Percentiles rank a stretch among this genome's conserved stretches.
phyloP scores from a whole-genome alignment of 2,113 vertebrate species.

The Oenanthe melanoleuca region DNA sequence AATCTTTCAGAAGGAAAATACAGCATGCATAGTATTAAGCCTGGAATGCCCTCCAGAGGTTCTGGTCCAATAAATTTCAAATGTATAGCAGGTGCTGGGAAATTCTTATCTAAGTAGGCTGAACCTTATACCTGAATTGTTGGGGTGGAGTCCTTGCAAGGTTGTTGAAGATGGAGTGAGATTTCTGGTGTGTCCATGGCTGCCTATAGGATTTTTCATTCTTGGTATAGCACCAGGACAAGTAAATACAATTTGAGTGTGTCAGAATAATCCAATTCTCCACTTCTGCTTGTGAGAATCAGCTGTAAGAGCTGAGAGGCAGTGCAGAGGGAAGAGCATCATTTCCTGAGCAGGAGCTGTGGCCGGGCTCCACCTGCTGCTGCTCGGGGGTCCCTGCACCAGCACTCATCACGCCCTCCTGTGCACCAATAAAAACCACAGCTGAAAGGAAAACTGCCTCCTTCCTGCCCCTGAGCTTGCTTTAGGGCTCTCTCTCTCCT shows the following conservation, averaged over 20 bases:
- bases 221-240: background rate
- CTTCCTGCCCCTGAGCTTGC: background rate
- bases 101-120: background rate
- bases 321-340: fast-evolving
- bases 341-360: background rate
- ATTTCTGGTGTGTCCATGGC: background rate
- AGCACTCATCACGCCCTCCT: fast-evolving
- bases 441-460: background rate
- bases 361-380: conserved; percentile 53
- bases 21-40: background rate
- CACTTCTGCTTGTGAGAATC: background rate
- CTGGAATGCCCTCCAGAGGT: background rate
- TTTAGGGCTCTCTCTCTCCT: background rate
- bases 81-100: background rate
- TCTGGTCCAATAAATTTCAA: background rate
- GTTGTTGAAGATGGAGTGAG: background rate
- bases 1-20: background rate
- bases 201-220: background rate
- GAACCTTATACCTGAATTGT: background rate
- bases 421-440: background rate
- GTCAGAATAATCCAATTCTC: background rate
- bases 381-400: fast-evolving
- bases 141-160: background rate
- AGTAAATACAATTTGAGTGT: background rate
- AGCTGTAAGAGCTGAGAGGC: background rate